Evolutionary conservation across 2,888 invertebrate species (phyloP).

Genomic region (Drosophila birchii): DNA sequence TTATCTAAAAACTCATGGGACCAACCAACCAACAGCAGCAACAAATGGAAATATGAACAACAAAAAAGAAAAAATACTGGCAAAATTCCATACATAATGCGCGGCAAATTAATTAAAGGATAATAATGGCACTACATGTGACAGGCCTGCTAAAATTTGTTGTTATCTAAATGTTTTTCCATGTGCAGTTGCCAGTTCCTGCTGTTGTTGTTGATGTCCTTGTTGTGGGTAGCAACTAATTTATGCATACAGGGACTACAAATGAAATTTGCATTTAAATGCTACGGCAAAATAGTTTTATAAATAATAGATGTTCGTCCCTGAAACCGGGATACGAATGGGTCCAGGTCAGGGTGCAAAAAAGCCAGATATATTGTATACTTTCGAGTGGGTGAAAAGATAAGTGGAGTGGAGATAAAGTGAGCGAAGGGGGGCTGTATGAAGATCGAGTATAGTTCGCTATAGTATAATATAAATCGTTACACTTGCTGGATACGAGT

Average conservation of each 20-base stretch:
- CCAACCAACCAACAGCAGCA: slow-evolving; percentile 25
- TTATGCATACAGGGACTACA: slow-evolving; percentile 68
- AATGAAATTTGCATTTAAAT: slow-evolving; percentile 76
- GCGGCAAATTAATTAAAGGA: slow-evolving; percentile 76
- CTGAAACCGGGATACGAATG: slow-evolving; percentile 47
- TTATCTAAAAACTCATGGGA: slow-evolving; percentile 73
- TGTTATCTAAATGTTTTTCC: slow-evolving; percentile 70
- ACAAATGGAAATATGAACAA: slow-evolving; percentile 1
- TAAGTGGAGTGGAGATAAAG: background rate
- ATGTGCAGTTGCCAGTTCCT: slow-evolving; percentile 34
- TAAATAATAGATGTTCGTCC: slow-evolving; percentile 66
- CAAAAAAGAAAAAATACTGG: slow-evolving; percentile 14
- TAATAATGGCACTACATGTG: slow-evolving; percentile 61
- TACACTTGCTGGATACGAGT: slow-evolving; percentile 18
- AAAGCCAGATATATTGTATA: slow-evolving; percentile 8
- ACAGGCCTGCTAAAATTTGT: slow-evolving; percentile 49
- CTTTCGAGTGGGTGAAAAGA: slow-evolving; percentile 11
- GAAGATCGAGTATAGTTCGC: slow-evolving; percentile 39
- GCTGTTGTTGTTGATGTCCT: slow-evolving; percentile 1
- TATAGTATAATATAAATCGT: slow-evolving; percentile 22
- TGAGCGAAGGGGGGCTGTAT: slow-evolving; percentile 5
- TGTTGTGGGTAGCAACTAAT: slow-evolving; percentile 53
- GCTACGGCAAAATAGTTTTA: slow-evolving; percentile 63
- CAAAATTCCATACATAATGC: slow-evolving; percentile 56
- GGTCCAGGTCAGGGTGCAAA: slow-evolving; percentile 35